Percentiles rank a stretch among this genome's conserved stretches.
phyloP scores from a whole-genome alignment of 2,888 invertebrate genomes.

The Hirtodrosophila trivittata region DNA sequence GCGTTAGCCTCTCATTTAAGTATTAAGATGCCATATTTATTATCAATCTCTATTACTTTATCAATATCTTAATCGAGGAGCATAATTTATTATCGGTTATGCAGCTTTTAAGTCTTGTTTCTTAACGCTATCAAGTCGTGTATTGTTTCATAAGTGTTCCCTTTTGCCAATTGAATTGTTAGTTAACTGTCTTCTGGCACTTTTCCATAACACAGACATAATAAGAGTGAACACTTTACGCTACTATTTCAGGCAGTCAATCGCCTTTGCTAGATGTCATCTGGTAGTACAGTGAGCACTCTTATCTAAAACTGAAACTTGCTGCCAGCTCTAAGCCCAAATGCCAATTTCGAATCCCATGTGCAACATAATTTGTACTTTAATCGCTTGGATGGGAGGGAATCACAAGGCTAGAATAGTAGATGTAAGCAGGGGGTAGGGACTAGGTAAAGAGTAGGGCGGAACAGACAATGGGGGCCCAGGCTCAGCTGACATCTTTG shows the following conservation, averaged over 20 bases:
- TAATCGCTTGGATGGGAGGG: constrained; percentile 50
- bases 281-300: constrained; percentile 3
- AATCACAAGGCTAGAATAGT: background rate
- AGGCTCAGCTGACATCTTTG: constrained; percentile 20
- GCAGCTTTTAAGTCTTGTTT: too few relatives aligned
- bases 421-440: too few relatives aligned
- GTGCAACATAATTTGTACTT: constrained; percentile 72
- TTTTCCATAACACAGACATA: constrained; percentile 17
- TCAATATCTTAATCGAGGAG: too few relatives aligned
- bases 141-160: too few relatives aligned
- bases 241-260: constrained; percentile 1
- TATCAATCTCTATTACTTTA: too few relatives aligned
- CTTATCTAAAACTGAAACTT: background rate
- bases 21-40: too few relatives aligned
- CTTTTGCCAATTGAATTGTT: constrained; percentile 32
- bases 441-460: background rate
- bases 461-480: constrained; percentile 23
- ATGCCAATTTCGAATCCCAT: constrained; percentile 56
- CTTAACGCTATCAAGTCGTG: too few relatives aligned
- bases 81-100: too few relatives aligned
- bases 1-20: too few relatives aligned
- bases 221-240: constrained; percentile 2
- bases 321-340: constrained; percentile 13
- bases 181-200: constrained; percentile 4
- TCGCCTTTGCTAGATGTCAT: constrained; percentile 20